Evolutionary conservation across 2,888 invertebrate genomes (phyloP), one percentile per base, ranked within the genome.

Genomic region (Idaea aversata): DNA sequence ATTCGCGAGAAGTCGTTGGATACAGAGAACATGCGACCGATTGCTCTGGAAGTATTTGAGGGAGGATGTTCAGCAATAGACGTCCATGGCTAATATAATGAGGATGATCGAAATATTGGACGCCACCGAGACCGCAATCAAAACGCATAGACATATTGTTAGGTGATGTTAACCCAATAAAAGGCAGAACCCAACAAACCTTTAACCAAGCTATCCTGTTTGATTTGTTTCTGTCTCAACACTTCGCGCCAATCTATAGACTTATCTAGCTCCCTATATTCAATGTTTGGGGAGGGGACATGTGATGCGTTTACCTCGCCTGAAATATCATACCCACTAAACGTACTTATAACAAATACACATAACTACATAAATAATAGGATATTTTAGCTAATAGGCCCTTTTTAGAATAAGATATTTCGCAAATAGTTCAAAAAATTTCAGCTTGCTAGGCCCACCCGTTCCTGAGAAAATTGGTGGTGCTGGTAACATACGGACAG

Each of bases 211-310:
- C 87, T 74, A 73, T 87, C 81, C 73, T 82, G 83, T 77, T 81
- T 83, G 76, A 78, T 75, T 74, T 70, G 80, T 80, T 87, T 89
- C 81, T 88, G 86, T 66, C 81, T 86, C 77, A 91, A 82, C 61
- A 92, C 83, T 66, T 91, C 90, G 71, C 81, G 85, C 92, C 92
- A 92, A 88, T 92, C 90, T 90, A 92, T 89, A 68, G 92, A 92
- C 74, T 87, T 90, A 90, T 92, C 92, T 92, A 92, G 90, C 78
- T 92, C 91, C 87, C 81, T 91, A 84, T 92, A 92, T 70, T 83
- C 81, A 74, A 83, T 76, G 82, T 88, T 91, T 78, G 91, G 90
- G 80, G 90, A 90, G 74, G 85, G 83, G 69, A 85, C 78, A 80
- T 85, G 82, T 75, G 88, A 77, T 71, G 83, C 76, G 77, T 82